Evolutionary conservation across 1,140 invertebrate genomes (phyloP), one percentile per base, ranked within the genome.

Genomic region (Calephelis nemesis): DNA sequence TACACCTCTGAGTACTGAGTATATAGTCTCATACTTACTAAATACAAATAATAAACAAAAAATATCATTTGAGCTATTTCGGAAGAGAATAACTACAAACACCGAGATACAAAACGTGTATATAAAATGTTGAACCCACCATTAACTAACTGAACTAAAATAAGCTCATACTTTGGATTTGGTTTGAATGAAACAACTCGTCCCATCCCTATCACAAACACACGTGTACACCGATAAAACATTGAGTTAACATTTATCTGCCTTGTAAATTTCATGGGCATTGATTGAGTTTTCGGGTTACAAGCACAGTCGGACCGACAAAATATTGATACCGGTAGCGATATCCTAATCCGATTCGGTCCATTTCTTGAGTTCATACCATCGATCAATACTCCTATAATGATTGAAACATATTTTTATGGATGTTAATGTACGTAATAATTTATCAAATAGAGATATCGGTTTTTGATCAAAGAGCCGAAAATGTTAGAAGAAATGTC

Each of bases 161-260:
- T 45, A 45, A 45, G 7, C 42, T 7, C 42, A 1, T 45, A 45
- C 6, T 7, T 45, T 6, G 42, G 42, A 7, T 45, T 45, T 6
- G 42, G 42, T 45, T 45, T 45, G 0, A 6, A 45, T 45, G 8
- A 45, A 30, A 30, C 30, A 30, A 45, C 42, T 9, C 42, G 42
- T 45, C 42, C 42, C 42, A 45, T 45, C 42, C 42, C 42, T 45
- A 45, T 75, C 79, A 76, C 79, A 82, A 76, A 76, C 78, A 78
- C 80, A 80, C 77, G 72, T 71, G 62, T 73, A 71, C 80, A 85
- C 78, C 81, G 77, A 83, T 80, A 85, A 79, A 84, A 84, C 82
- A 80, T 83, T 83, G 87, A 83, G 85, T 84, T 84, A 86, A 87
- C 83, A 82, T 84, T 86, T 87, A 89, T 89, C 84, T 89, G 77